These are phyloP conservation scores for Caenorhabditis virilis DNA, from an alignment of 2,888 invertebrate genomes.

Conservation along the genomic window DNA sequence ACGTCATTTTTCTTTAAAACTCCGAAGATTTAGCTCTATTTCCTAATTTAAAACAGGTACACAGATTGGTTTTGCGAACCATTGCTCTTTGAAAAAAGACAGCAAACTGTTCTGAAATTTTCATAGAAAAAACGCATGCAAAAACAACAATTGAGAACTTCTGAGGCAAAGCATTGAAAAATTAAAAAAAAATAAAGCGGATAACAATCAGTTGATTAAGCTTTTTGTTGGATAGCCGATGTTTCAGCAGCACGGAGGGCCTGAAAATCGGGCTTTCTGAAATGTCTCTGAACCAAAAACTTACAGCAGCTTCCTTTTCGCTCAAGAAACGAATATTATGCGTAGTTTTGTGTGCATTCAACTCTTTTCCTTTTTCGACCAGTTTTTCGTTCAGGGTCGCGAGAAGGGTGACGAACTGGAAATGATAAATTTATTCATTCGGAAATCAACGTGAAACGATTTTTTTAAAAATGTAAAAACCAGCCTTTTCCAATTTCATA, in stretches of 20 bases:
- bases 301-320: slow-evolving; percentile 44
- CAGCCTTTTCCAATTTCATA: slow-evolving; percentile 41
- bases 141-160: background rate
- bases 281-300: too few species aligned
- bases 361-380: slow-evolving; percentile 60
- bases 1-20: slow-evolving; percentile 24
- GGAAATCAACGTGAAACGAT: background rate
- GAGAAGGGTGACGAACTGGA: slow-evolving; percentile 43
- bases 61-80: too few species aligned
- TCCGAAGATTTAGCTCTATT: slow-evolving; percentile 4
- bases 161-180: background rate
- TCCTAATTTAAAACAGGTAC: background rate
- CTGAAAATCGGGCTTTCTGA: background rate
- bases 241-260: slow-evolving; percentile 1
- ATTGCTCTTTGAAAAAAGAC: too few species aligned
- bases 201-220: background rate
- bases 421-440: slow-evolving; percentile 5
- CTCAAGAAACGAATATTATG: slow-evolving; percentile 60
- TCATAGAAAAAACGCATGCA: background rate
- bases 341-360: slow-evolving; percentile 55
- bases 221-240: background rate
- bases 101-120: too few species aligned
- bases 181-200: background rate
- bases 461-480: background rate
- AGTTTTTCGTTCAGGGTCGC: slow-evolving; percentile 47